Conservation (phyloP, 2,797 vertebrate genomes). For the Coregonus suidteri region DNA sequence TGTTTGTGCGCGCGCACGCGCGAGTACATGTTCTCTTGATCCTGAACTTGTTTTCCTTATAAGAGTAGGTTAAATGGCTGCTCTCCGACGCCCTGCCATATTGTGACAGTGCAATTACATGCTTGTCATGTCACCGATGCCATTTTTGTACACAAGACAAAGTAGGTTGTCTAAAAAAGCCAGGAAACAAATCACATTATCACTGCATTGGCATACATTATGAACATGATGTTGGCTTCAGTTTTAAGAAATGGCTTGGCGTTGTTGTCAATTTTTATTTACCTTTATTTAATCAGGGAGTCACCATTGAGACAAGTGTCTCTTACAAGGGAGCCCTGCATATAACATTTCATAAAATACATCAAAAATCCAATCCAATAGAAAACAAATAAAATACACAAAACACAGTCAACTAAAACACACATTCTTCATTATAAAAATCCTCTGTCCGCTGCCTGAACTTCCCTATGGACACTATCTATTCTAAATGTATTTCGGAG, state of each 20-base stretch:
- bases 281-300: too few species aligned
- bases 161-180: not conserved
- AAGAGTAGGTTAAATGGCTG: slow-evolving; percentile 7
- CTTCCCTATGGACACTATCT: too few species aligned
- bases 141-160: not conserved
- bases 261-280: too few species aligned
- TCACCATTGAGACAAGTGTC: too few species aligned
- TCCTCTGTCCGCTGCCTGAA: too few species aligned
- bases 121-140: not conserved
- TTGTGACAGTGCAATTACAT: not conserved
- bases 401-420: too few species aligned
- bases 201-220: not conserved
- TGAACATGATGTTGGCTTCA: not conserved
- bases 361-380: too few species aligned
- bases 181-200: not conserved
- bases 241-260: not conserved
- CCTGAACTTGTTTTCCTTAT: slow-evolving; percentile 14
- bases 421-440: too few species aligned
- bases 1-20: not conserved
- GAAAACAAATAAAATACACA: too few species aligned
- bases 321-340: too few species aligned
- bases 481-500: too few species aligned
- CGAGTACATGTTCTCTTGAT: not conserved
- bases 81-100: not conserved
- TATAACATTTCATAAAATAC: too few species aligned